Base-by-base conservation (phyloP, 2,888 invertebrate genomes). In the Lasioglossum villosulum region DNA sequence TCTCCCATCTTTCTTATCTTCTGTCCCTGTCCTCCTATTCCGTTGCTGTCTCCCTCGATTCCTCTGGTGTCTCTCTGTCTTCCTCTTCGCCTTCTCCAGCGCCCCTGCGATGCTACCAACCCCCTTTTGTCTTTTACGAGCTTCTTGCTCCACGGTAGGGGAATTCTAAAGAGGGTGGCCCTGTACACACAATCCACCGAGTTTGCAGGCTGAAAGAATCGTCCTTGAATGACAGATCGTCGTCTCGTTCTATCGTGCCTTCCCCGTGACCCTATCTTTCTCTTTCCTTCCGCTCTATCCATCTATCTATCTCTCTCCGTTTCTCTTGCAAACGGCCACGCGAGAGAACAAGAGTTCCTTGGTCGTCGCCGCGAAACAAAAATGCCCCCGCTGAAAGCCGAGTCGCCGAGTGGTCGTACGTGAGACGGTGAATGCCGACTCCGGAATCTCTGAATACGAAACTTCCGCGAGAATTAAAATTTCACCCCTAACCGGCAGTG, bases 1-100 rank as follows among this genome's bases (percentile, higher is more conserved):
- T 98, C 98, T 96, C 96, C 96, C 96, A 96, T 96, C 89, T 92
- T 90, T 91, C 90, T 92, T 93, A 90, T 92, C 90, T 91, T 76
- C 84, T 89, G 80, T 78, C 81, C 68, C 77, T 63, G 42, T 78
- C 27, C 70, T 63, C 59, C 74, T 71, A 63, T 59, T 83, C 68
- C 75, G 78, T 83, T 73, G 77, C 75, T 72, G 78, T 48, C 82
- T 78, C 72, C 75, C 71, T 77, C 77, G 37, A 74, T 59, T 71
- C 48, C 75, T 68, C 76, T 66, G 14, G 42, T 42, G 48, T 72
- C 70, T 45, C 19, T 71, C 70, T 74, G 78, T 75, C 72, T 79
- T 70, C 56, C 82, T 79, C 74, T 56, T 84, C 75, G 82, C 75
- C 86, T 86, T 73, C 78, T 81, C 86, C 75, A 63, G 27, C 16